Percentiles rank a stretch among this genome's conserved stretches.
phyloP scores from a whole-genome alignment of 2,888 invertebrate species.

The Disparrhopalites patrizii region DNA sequence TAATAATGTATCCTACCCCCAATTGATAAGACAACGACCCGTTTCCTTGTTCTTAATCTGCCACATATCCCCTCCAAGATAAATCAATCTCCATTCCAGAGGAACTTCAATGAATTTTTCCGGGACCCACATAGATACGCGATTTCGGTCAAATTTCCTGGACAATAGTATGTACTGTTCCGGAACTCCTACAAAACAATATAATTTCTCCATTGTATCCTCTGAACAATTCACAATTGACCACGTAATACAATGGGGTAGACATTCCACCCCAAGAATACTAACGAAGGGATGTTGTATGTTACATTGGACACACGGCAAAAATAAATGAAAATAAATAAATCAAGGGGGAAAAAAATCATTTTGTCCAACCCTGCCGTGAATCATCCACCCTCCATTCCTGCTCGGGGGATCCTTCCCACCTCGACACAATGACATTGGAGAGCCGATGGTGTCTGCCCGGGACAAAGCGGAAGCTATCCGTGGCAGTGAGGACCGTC shows the following conservation, averaged over 20 bases:
- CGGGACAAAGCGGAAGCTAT: constrained; percentile 8
- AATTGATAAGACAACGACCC: constrained; percentile 17
- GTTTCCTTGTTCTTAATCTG: constrained; percentile 25
- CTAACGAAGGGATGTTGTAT: not conserved
- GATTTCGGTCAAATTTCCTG: constrained; percentile 13
- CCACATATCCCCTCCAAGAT: constrained; percentile 22
- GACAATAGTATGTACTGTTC: constrained; percentile 22
- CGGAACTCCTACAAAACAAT: constrained; percentile 7
- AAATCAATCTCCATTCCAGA: constrained; percentile 15
- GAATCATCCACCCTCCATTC: constrained; percentile 22
- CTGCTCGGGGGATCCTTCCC: constrained; percentile 23
- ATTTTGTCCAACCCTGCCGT: not conserved
- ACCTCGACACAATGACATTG: constrained; percentile 12
- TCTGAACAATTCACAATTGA: not conserved
- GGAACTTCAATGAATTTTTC: constrained; percentile 21
- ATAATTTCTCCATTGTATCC: not conserved
- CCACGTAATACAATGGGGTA: no score
- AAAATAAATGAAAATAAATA: not conserved
- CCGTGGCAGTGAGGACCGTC: constrained; percentile 19
- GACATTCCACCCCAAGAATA: no score
- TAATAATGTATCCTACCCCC: constrained; percentile 21
- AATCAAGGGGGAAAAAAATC: not conserved
- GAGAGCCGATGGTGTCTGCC: constrained; percentile 17
- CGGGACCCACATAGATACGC: constrained; percentile 12
- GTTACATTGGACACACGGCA: no score